A percentile compares a stretch with the other conserved stretches of the same genome.
These are phyloP conservation scores for Chrysotoxum bicinctum DNA, from an alignment of 2,888 invertebrate species.

Conservation along the genomic window DNA sequence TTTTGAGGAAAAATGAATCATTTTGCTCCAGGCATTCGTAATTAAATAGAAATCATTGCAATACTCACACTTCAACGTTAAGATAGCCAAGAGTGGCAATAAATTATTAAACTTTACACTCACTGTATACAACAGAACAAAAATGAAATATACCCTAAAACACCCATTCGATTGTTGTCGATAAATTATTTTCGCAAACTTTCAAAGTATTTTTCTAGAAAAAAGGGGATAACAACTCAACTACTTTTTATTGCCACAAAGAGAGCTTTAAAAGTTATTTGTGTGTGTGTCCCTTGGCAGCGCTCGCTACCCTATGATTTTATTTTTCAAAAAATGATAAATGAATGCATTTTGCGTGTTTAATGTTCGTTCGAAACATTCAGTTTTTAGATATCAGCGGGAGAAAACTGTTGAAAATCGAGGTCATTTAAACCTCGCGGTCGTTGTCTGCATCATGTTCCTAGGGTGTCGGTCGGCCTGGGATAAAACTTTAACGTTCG, in stretches of 20 bases:
- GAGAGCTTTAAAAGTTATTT: not conserved
- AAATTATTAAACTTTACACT: constrained; percentile 12
- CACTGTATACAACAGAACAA: not conserved
- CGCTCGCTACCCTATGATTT: not conserved
- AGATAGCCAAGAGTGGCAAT: not conserved
- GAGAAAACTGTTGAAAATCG: constrained; percentile 13
- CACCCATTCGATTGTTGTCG: constrained; percentile 14
- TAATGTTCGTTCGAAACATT: constrained; percentile 17
- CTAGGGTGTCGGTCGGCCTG: not conserved
- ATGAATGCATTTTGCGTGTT: constrained; percentile 24
- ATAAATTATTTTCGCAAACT: constrained; percentile 27
- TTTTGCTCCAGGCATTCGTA: not conserved
- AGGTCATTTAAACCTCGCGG: constrained; percentile 3
- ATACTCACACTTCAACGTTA: not conserved
- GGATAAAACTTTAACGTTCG: not conserved
- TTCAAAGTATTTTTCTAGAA: constrained; percentile 6
- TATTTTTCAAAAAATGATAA: constrained; percentile 15
- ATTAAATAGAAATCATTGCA: constrained; percentile 17
- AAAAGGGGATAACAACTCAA: constrained; percentile 19
- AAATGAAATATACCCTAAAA: constrained; percentile 19
- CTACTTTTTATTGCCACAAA: constrained; percentile 4
- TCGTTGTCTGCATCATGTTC: not conserved
- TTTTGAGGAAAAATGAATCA: not conserved
- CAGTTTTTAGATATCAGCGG: constrained; percentile 7
- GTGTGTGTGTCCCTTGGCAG: not conserved